Base-by-base conservation (phyloP, 2,797 vertebrate genomes). In the Peromyscus eremicus region DNA sequence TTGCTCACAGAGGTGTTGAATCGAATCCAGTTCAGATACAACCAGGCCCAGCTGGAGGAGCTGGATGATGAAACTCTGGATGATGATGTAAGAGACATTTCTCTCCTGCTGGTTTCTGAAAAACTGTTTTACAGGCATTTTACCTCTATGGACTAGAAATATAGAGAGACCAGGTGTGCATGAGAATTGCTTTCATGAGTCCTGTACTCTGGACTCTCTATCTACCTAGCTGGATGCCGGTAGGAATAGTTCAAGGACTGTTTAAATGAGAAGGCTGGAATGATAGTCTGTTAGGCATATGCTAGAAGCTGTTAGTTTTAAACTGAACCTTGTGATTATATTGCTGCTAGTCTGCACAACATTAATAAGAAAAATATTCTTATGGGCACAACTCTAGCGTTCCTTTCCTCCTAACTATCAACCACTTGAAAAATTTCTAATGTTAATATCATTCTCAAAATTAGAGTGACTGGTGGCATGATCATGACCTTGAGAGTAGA, bases 1-100 rank as follows among this genome's bases (percentile, higher is more conserved):
- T 98, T 99, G 96, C 98, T 99, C 95, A 99, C 99, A 6, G 99
- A 99, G 97, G 99, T 99, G 97, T 98, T 99, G 96, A 99, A 99
- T 98, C 99, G 99, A 93, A 99, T 99, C 96, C 99, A 99, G 99
- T 99, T 99, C 98, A 98, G 99, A 98, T 99, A 99, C 98, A 99
- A 99, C 98, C 99, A 99, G 98, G 99, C 99, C 77, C 99, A 99
- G 97, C 97, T 99, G 96, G 99, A 99, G 98, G 99, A 99, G 98
- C 98, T 99, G 98, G 99, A 99, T 29, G 99, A 99, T 1, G 99
- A 99, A 98, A 99, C 99, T 6, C 98, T 99, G 97, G 99, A 99
- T 96, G 99, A 99, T 92, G 99, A 99, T 97, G 99, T 99, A 99
- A 99, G 99, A 46, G 68, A 55, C 92, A 5, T 81, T 92, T 68